Conservation (phyloP, 2,113 vertebrate species). For the Sturnira hondurensis region DNA sequence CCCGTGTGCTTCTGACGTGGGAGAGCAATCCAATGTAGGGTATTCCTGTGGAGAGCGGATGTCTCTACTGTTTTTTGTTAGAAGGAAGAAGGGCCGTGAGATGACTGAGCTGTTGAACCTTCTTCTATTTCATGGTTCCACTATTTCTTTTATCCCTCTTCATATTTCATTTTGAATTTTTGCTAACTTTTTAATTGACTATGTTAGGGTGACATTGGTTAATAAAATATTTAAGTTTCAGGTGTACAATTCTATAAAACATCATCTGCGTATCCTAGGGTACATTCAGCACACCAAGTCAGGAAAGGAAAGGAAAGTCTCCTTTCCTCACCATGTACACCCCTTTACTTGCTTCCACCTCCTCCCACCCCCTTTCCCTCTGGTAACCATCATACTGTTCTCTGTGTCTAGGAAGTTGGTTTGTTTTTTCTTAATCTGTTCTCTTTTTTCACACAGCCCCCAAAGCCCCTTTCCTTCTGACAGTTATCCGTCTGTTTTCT, state of each 20-base stretch:
- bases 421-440: too few species aligned
- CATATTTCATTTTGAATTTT: background rate
- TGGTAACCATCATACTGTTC: background rate
- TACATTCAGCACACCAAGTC: background rate
- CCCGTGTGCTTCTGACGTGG: background rate
- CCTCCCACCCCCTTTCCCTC: background rate
- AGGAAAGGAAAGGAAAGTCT: too few species aligned
- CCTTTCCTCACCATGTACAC: background rate
- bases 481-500: too few species aligned
- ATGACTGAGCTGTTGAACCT: background rate
- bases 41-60: too few species aligned
- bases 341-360: background rate
- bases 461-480: too few species aligned
- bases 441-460: too few species aligned
- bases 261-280: too few species aligned
- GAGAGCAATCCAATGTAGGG: background rate
- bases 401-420: background rate
- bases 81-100: fast-evolving
- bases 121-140: background rate
- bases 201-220: too few species aligned
- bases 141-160: background rate
- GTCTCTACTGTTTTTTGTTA: background rate
- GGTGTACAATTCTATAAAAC: too few species aligned
- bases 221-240: too few species aligned
- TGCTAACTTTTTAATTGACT: background rate